These are phyloP conservation scores for Falco columbarius DNA, from an alignment of 2,797 vertebrate species.

Conservation along the genomic window DNA sequence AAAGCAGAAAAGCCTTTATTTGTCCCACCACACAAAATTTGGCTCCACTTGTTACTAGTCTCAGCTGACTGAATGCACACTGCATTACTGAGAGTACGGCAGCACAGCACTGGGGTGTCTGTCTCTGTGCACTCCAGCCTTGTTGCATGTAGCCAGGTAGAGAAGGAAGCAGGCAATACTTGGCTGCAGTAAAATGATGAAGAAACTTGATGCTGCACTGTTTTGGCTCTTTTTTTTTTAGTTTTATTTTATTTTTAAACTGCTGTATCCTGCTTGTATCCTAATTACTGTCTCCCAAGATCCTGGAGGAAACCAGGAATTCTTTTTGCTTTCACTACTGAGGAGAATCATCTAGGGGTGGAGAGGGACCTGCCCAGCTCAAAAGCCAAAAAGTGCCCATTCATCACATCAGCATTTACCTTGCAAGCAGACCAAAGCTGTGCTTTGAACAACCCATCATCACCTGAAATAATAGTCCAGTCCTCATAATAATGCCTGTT, in stretches of 20 bases:
- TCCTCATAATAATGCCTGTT: neutral
- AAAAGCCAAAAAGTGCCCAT: neutral
- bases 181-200: neutral
- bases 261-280: neutral
- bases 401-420: neutral
- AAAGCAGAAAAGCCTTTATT: neutral
- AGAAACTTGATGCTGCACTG: neutral
- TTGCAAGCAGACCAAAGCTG: neutral
- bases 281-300: neutral
- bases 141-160: rapidly evolving
- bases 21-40: neutral
- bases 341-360: neutral
- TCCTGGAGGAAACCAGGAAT: neutral
- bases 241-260: neutral
- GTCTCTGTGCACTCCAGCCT: neutral
- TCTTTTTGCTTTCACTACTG: neutral
- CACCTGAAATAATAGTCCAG: neutral
- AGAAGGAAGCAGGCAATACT: neutral
- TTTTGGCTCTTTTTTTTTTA: neutral
- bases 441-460: neutral
- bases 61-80: neutral
- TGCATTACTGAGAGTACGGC: neutral
- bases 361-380: neutral
- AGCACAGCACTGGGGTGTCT: neutral
- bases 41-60: neutral